phyloP scores from a whole-genome alignment of 2,797 vertebrate species.

The Agapornis canus region DNA sequence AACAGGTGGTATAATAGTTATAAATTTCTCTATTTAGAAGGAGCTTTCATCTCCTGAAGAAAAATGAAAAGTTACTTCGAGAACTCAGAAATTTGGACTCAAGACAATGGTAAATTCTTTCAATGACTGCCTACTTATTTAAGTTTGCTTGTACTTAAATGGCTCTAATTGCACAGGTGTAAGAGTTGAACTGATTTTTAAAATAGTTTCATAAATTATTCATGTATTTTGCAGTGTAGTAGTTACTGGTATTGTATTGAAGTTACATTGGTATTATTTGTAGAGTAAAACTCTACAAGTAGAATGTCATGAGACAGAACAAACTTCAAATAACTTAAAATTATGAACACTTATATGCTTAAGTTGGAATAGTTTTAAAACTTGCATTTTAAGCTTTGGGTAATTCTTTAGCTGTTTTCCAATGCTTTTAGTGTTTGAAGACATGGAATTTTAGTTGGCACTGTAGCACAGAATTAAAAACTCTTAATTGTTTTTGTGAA shows the following conservation, averaged over 20 bases:
- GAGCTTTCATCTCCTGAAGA: constrained; percentile 96
- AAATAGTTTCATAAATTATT: neutral
- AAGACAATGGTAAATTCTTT: constrained; percentile 89
- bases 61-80: constrained; percentile 96
- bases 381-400: neutral
- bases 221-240: neutral
- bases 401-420: neutral
- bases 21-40: constrained; percentile 83
- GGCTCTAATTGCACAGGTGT: neutral
- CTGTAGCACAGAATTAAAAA: neutral
- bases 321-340: neutral
- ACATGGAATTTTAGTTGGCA: neutral
- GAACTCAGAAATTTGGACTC: constrained; percentile 98
- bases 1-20: constrained; percentile 64
- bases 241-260: neutral
- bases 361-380: neutral
- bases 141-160: neutral
- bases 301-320: neutral
- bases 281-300: neutral
- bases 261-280: neutral
- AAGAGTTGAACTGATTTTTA: neutral
- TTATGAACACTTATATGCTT: neutral
- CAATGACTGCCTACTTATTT: neutral
- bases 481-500: neutral
- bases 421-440: neutral